Conservation (phyloP, 2,888 invertebrate genomes). For the Chaetogeoica ovagalla region DNA sequence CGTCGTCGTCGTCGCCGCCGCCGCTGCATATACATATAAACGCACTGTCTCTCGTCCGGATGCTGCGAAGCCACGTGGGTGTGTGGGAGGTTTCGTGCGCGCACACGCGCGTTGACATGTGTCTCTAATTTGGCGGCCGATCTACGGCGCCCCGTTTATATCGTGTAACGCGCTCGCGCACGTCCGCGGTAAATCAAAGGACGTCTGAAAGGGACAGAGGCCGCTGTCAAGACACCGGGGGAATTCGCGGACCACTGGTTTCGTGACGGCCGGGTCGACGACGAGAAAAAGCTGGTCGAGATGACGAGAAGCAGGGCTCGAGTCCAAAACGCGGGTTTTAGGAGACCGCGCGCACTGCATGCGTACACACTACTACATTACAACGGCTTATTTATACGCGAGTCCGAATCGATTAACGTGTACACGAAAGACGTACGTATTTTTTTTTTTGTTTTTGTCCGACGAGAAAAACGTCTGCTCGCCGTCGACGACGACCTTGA, state of each 20-base stretch:
- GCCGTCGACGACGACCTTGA: too few relatives aligned
- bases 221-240: conserved; percentile 9
- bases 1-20: neutral
- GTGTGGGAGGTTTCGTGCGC: conserved; percentile 7
- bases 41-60: too few relatives aligned
- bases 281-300: neutral
- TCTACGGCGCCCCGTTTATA: conserved; percentile 36
- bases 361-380: too few relatives aligned
- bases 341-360: too few relatives aligned
- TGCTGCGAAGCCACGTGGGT: conserved; percentile 18
- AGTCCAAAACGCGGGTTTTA: too few relatives aligned
- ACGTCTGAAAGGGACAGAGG: neutral
- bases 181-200: conserved; percentile 49
- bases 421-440: conserved; percentile 4
- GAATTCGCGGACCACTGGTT: conserved; percentile 50
- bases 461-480: neutral
- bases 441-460: too few relatives aligned
- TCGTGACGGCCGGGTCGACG: conserved; percentile 33
- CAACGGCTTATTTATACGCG: too few relatives aligned
- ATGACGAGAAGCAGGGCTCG: too few relatives aligned
- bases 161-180: neutral
- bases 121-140: conserved; percentile 40
- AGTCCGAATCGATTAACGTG: conserved; percentile 40
- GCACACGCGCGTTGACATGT: conserved; percentile 38
- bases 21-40: neutral